Conservation (phyloP, 53 echinoderm and acorn worm genomes). For the Crossaster papposus region DNA sequence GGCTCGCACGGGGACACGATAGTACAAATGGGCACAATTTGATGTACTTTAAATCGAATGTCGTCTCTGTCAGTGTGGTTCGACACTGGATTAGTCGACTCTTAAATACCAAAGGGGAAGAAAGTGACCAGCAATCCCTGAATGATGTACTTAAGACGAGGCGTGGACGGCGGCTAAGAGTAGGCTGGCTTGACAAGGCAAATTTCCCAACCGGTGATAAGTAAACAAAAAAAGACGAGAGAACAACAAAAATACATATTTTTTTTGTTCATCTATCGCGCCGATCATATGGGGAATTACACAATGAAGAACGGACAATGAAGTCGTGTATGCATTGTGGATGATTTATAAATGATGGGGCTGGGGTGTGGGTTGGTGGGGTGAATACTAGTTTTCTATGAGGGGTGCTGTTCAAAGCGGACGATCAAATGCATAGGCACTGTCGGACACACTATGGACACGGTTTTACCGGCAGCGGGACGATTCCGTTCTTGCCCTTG, state of each 20-base stretch:
- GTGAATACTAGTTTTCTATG: no score
- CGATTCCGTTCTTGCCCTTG: no score
- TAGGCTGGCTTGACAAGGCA: slow-evolving; percentile 13
- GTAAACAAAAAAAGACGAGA: slow-evolving; percentile 13
- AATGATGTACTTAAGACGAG: slow-evolving; percentile 14
- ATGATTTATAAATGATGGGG: not conserved
- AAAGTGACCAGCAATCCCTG: slow-evolving; percentile 14
- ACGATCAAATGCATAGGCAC: no score
- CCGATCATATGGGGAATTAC: slow-evolving; percentile 9
- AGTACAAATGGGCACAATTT: slow-evolving; percentile 12
- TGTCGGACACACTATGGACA: no score
- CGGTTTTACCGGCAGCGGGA: no score
- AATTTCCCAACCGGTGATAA: slow-evolving; percentile 14
- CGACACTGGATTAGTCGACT: slow-evolving; percentile 29
- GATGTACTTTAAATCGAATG: slow-evolving; percentile 18
- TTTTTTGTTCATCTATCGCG: slow-evolving; percentile 7
- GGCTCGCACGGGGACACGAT: slow-evolving; percentile 19
- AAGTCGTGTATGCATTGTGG: slow-evolving; percentile 14
- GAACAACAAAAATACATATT: not conserved
- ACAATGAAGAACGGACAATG: not conserved
- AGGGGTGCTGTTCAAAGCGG: no score
- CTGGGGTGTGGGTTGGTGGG: not conserved
- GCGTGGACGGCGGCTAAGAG: not conserved
- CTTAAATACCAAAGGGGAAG: not conserved
- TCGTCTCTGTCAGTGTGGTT: not conserved